Percentiles rank a stretch among this genome's conserved stretches.
Conservation (phyloP, 2,113 vertebrate genomes). For the Microtus richardsoni region DNA sequence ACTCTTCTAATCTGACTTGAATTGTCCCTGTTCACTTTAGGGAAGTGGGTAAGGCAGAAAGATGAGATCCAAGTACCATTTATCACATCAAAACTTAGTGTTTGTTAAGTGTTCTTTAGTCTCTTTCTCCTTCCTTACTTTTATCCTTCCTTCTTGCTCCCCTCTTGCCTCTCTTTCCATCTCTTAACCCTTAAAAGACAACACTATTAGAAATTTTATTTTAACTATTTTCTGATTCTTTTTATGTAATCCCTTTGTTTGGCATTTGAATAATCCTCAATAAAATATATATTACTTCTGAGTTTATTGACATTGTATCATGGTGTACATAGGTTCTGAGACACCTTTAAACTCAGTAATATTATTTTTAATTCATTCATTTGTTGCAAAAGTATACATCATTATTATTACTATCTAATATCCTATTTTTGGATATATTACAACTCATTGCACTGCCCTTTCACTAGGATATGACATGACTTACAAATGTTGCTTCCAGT, state of each 20-base stretch:
- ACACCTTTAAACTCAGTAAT: neutral
- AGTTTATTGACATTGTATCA: neutral
- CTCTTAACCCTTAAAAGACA: neutral
- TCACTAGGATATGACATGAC: neutral
- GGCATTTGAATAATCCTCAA: neutral
- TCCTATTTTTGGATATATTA: neutral
- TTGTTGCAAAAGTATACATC: neutral
- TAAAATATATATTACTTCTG: neutral
- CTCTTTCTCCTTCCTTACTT: no score
- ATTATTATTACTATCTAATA: slow-evolving; percentile 1
- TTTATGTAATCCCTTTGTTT: neutral
- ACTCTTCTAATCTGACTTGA: slow-evolving; percentile 68
- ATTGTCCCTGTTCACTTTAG: slow-evolving; percentile 50
- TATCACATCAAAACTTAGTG: slow-evolving; percentile 32
- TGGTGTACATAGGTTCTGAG: neutral
- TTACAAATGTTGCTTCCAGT: neutral
- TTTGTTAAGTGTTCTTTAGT: neutral
- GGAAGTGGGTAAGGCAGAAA: slow-evolving; percentile 43
- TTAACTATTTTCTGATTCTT: neutral
- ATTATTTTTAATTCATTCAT: neutral
- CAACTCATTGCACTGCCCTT: neutral
- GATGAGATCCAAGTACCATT: slow-evolving; percentile 44
- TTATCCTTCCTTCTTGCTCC: neutral
- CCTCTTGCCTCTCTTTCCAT: neutral
- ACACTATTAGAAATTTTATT: slow-evolving; percentile 16